These are phyloP conservation scores for Musca vetustissima DNA, from an alignment of 1,140 invertebrate genomes.

Conservation along the genomic window DNA sequence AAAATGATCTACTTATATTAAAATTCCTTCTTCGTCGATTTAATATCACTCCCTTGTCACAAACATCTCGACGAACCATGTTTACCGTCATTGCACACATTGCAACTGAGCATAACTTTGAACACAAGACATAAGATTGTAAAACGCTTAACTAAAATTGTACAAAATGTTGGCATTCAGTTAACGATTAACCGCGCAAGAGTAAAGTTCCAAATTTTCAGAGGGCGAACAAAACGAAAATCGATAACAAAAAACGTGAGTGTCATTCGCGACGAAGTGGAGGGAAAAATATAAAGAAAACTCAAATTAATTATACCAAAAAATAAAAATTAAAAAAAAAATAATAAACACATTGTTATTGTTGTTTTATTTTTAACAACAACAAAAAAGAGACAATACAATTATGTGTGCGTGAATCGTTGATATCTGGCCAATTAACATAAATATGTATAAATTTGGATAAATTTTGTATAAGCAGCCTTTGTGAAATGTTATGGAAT, in stretches of 20 bases:
- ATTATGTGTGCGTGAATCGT: too few relatives aligned
- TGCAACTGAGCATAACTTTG: too few relatives aligned
- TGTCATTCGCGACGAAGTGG: background rate
- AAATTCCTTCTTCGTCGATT: too few relatives aligned
- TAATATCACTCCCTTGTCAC: too few relatives aligned
- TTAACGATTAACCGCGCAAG: constrained; percentile 16
- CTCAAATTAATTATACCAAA: background rate
- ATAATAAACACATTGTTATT: background rate
- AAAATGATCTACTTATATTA: too few relatives aligned
- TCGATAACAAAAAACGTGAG: constrained; percentile 12
- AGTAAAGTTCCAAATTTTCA: background rate
- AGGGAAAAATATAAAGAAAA: background rate
- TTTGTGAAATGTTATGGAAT: too few relatives aligned
- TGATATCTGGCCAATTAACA: too few relatives aligned
- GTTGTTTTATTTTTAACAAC: background rate
- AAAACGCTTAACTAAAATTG: constrained; percentile 12
- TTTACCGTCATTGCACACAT: too few relatives aligned
- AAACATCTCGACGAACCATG: too few relatives aligned
- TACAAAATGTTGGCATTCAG: constrained; percentile 14
- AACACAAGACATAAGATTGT: background rate
- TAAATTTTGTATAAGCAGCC: too few relatives aligned
- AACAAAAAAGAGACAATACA: background rate
- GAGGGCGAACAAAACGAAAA: background rate
- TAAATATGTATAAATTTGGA: too few relatives aligned
- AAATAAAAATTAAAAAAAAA: background rate